Base-by-base conservation (phyloP, 2,797 vertebrate species). In the Hoplostethus mediterraneus region DNA sequence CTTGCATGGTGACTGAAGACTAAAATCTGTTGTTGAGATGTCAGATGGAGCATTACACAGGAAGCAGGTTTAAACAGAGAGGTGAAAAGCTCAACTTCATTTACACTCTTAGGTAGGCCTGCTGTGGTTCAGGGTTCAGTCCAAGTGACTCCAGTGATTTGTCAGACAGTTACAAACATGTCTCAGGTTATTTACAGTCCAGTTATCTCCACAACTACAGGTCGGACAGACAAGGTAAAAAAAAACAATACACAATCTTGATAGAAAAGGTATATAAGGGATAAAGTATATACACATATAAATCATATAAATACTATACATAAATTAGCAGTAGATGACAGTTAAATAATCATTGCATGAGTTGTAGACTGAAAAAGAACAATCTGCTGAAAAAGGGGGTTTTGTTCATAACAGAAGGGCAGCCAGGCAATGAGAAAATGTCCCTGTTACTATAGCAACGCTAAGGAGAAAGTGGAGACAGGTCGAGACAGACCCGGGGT, bases 251-350 rank as follows among this genome's bases (percentile, higher is more conserved):
- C 74, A 84, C 51, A 75, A 54, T 74, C 84, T 69, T 78, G 42
- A 83, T 91, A 88, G 87, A 92, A 92, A 93, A 89, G 66, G 75
- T 76, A 77, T 77, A 59, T 60, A 77, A 21, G 52, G 68, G 74
- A 80, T 81, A 84, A 78, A 77, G 61, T 84, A 89, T 91, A 87
- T 88, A 91, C 77, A 94, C 83, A 86, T 91, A 90, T 93, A 92
- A 94, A 93, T 93, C 21, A 21, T 21, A 21, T 21, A 21, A 21
- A 21, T 21, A 93, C 91, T 84, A 87, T 93, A 93, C 91, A 94
- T 74, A 91, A 71, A 85, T 92, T 66, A 88, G 80, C 65, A 86
- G 88, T 84, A 87, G 70, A 72, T 55, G 75, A 75, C 25, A 71
- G 71, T 73, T 81, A 85, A 91, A 87, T 86, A 82, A 76, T 58